phyloP scores from a whole-genome alignment of 2,888 invertebrate genomes.

The Julus scandinavius region DNA sequence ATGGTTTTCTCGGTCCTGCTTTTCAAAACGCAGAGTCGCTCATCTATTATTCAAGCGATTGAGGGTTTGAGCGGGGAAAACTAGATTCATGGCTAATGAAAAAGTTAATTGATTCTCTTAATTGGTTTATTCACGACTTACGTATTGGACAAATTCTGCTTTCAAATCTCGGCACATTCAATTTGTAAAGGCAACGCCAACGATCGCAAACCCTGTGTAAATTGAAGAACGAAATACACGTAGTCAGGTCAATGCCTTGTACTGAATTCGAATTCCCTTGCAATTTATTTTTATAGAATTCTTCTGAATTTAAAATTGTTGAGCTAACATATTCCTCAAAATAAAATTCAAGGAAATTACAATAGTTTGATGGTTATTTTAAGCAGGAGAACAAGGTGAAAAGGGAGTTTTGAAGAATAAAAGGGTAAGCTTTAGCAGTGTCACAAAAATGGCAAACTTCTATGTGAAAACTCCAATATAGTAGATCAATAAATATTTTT shows the following conservation, averaged over 20 bases:
- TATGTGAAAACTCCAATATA: too few species aligned
- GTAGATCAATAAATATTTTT: too few species aligned
- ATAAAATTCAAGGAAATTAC: too few species aligned
- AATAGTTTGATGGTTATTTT: too few species aligned
- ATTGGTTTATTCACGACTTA: slow-evolving; percentile 11
- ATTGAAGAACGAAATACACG: neutral
- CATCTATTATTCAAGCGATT: neutral
- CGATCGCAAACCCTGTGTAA: neutral
- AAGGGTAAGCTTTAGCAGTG: too few species aligned
- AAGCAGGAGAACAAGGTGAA: too few species aligned
- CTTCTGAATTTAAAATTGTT: too few species aligned
- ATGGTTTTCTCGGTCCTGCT: neutral
- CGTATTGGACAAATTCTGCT: neutral
- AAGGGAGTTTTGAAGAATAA: too few species aligned
- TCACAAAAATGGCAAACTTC: too few species aligned
- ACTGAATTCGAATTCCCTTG: neutral
- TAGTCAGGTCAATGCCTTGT: neutral
- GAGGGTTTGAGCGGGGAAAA: neutral
- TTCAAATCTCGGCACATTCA: neutral
- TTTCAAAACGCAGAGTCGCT: neutral
- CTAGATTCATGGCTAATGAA: slow-evolving; percentile 7
- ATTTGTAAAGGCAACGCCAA: neutral
- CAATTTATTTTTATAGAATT: too few species aligned
- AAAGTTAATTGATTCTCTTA: slow-evolving; percentile 34
- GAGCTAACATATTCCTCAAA: too few species aligned